These are phyloP conservation scores for Notechis scutatus DNA, from an alignment of 2,113 vertebrate species.

Conservation along the genomic window DNA sequence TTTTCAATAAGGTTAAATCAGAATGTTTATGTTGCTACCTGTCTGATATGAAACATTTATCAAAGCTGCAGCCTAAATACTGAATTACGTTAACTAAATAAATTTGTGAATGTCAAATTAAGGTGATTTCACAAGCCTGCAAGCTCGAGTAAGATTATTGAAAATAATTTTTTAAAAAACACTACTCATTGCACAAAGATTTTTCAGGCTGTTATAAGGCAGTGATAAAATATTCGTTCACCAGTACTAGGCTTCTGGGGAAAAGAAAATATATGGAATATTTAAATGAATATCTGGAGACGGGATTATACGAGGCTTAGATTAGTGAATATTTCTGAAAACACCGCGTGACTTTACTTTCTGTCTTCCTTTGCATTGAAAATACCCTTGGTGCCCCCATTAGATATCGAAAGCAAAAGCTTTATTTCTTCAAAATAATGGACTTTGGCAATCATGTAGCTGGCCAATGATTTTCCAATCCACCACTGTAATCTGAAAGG, in stretches of 20 bases:
- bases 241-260: not conserved
- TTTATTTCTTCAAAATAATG: constrained; percentile 14
- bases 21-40: not conserved
- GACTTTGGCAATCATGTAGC: not conserved
- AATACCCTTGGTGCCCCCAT: not conserved
- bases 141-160: not conserved
- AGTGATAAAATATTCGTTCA: not conserved
- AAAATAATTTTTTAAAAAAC: not conserved
- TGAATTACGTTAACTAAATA: not conserved
- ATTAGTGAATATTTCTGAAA: not conserved
- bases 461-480: not conserved
- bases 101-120: not conserved
- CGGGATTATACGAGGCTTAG: not conserved
- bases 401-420: not conserved
- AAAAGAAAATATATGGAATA: not conserved
- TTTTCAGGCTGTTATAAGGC: not conserved
- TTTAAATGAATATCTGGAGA: not conserved
- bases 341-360: not conserved
- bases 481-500: not conserved
- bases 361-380: not conserved
- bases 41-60: not conserved
- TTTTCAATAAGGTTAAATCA: not conserved
- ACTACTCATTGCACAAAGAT: not conserved
- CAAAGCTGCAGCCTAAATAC: not conserved
- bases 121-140: not conserved